Percentiles rank a stretch among this genome's conserved stretches.
Conservation (phyloP, 2,797 vertebrate species). For the Oophaga sylvatica region DNA sequence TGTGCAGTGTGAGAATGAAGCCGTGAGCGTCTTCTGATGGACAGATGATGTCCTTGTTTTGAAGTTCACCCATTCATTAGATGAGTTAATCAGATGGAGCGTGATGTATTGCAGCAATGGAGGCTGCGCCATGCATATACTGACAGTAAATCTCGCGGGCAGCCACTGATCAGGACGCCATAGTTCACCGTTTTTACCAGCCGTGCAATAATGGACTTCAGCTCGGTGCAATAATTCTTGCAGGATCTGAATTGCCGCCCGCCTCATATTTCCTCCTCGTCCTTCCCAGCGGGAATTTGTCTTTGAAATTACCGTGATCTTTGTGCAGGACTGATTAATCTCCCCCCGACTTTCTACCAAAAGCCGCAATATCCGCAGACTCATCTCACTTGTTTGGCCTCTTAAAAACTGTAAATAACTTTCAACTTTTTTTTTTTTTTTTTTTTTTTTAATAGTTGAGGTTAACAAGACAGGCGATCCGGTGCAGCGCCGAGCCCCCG, state of each 20-base stretch:
- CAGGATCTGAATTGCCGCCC: background rate
- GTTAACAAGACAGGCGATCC: constrained; percentile 26
- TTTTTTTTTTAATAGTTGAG: background rate
- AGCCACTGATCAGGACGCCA: background rate
- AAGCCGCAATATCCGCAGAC: background rate
- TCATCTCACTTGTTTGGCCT: background rate
- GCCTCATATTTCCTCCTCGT: background rate
- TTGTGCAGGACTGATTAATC: constrained; percentile 3
- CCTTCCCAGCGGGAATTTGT: constrained; percentile 7
- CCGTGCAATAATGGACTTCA: background rate
- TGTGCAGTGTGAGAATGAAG: background rate
- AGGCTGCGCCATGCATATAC: background rate
- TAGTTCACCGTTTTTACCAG: background rate
- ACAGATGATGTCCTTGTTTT: background rate
- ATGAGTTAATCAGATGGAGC: constrained; percentile 3
- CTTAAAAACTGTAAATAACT: constrained; percentile 26
- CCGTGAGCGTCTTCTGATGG: background rate
- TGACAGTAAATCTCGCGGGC: constrained; percentile 12
- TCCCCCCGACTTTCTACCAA: background rate
- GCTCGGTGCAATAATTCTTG: background rate
- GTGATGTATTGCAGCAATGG: background rate
- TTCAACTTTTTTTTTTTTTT: background rate
- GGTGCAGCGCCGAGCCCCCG: background rate
- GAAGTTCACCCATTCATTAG: background rate
- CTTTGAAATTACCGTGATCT: background rate